A percentile compares a stretch with the other conserved stretches of the same genome.
Conservation (phyloP, 2,797 vertebrate genomes). For the Epinephelus malabaricus region DNA sequence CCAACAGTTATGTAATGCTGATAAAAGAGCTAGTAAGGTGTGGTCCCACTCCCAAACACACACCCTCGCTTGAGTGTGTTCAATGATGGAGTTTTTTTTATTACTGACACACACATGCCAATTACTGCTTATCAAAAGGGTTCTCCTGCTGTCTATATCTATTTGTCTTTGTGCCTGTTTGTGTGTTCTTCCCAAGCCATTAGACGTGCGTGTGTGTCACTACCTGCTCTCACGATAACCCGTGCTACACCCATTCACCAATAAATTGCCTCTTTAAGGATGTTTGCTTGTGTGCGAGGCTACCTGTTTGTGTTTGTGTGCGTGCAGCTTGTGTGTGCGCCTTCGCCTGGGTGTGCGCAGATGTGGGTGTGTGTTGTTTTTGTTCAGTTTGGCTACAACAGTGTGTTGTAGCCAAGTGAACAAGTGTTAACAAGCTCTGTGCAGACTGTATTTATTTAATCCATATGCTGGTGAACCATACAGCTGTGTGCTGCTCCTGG, state of each 20-base stretch:
- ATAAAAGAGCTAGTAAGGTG: not conserved
- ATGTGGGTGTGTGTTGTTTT: constrained; percentile 57
- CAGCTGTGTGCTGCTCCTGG: constrained; percentile 75
- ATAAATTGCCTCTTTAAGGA: not conserved
- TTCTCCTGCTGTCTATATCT: not conserved
- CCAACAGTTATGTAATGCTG: not conserved
- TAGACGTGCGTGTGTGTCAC: constrained; percentile 40
- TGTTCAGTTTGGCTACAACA: constrained; percentile 59
- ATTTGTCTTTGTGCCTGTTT: constrained; percentile 8
- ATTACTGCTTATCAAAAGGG: constrained; percentile 16
- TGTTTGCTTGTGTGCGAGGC: constrained; percentile 12
- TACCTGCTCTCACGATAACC: constrained; percentile 39
- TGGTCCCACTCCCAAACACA: constrained; percentile 1
- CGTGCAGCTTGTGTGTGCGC: constrained; percentile 17
- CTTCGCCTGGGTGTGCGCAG: constrained; percentile 43
- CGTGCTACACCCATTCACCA: constrained; percentile 33
- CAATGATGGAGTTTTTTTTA: constrained; percentile 12
- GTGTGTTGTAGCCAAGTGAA: constrained; percentile 74
- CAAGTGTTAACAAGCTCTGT: constrained; percentile 85
- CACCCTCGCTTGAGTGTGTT: not conserved
- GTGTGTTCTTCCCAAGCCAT: constrained; percentile 23
- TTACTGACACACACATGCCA: constrained; percentile 7
- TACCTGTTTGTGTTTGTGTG: constrained; percentile 44
- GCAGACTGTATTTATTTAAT: constrained; percentile 84
- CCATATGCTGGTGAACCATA: constrained; percentile 82